phyloP scores from a whole-genome alignment of 2,888 invertebrate genomes.

The Agonopterix subpropinquella region DNA sequence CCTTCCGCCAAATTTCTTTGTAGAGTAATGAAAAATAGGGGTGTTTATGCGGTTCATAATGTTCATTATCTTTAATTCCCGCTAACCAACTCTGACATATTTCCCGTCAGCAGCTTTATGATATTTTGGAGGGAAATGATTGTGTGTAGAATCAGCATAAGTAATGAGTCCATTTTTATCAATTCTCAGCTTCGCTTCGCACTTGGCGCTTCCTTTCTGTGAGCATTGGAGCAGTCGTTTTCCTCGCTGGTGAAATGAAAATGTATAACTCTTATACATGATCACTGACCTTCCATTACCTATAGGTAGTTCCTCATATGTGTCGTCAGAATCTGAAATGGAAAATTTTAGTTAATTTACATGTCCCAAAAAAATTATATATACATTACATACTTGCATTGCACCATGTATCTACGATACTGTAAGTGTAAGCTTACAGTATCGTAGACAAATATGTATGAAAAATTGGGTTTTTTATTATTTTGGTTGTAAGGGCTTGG shows the following conservation, averaged over 20 bases:
- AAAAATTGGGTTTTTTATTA: too few species aligned
- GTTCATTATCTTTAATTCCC: too few species aligned
- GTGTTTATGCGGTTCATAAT: too few species aligned
- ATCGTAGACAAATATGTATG: too few species aligned
- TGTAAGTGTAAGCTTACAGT: too few species aligned
- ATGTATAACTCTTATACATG: slow-evolving; percentile 15
- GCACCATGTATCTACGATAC: too few species aligned
- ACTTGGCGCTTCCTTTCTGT: slow-evolving; percentile 4
- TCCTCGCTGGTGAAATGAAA: slow-evolving; percentile 11
- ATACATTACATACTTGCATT: too few species aligned
- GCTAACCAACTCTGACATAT: neutral
- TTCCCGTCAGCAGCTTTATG: slow-evolving; percentile 3
- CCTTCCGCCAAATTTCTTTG: too few species aligned
- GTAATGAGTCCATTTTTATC: slow-evolving; percentile 6
- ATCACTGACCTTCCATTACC: slow-evolving; percentile 10
- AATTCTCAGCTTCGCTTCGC: slow-evolving; percentile 8
- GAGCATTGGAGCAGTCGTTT: slow-evolving; percentile 7
- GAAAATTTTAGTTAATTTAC: neutral
- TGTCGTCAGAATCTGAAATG: neutral
- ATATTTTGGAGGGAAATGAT: slow-evolving; percentile 12
- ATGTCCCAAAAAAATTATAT: too few species aligned
- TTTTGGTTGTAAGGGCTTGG: too few species aligned
- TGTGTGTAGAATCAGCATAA: slow-evolving; percentile 9
- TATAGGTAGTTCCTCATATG: slow-evolving; percentile 4
- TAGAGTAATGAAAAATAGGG: too few species aligned